A percentile compares a stretch with the other conserved stretches of the same genome.
Conservation (phyloP, 2,113 vertebrate genomes). For the Petromus typicus region DNA sequence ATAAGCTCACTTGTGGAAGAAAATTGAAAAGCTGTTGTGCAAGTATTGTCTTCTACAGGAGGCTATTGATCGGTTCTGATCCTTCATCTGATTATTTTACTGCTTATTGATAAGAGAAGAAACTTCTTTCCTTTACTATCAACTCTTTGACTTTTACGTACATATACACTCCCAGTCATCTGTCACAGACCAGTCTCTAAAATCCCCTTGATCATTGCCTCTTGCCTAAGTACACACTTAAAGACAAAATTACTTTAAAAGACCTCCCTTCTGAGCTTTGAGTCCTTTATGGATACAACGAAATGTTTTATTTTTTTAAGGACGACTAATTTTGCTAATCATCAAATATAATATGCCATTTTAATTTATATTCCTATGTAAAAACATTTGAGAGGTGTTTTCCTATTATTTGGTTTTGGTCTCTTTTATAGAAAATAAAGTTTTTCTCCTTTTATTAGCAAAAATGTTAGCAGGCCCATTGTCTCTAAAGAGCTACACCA, state of each 20-base stretch:
- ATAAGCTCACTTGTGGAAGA: neutral
- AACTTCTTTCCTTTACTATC: neutral
- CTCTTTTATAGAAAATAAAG: slow-evolving; percentile 33
- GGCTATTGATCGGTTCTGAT: neutral
- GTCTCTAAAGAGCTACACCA: slow-evolving; percentile 78
- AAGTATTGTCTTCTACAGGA: neutral
- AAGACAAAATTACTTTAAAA: neutral
- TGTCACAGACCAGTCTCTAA: slow-evolving; percentile 19
- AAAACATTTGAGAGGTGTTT: slow-evolving; percentile 16
- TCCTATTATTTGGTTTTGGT: neutral
- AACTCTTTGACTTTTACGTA: neutral
- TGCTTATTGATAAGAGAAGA: slow-evolving; percentile 1
- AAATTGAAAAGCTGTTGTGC: neutral
- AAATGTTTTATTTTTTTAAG: slow-evolving; percentile 15
- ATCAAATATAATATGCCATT: neutral
- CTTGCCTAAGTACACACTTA: neutral
- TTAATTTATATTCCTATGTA: neutral
- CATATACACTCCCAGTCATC: neutral
- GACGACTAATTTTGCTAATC: neutral
- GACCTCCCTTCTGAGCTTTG: neutral
- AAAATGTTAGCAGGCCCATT: slow-evolving; percentile 78
- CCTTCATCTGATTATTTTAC: neutral
- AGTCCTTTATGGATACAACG: neutral
- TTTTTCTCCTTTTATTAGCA: slow-evolving; percentile 44
- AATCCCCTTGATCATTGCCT: neutral